Base-by-base conservation (phyloP, 1,140 invertebrate species). In the Aphis gossypii region DNA sequence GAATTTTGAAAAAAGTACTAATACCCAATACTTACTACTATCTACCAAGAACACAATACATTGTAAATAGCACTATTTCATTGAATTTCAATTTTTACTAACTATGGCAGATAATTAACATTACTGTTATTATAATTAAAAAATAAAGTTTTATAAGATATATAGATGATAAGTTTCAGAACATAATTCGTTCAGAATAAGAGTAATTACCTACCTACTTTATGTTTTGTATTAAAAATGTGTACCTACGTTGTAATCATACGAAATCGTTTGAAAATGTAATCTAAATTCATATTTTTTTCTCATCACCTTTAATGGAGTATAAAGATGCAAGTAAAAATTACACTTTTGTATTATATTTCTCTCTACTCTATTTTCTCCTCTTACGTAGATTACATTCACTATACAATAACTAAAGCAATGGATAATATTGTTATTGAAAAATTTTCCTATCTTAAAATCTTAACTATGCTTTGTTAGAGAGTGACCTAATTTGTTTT, bases 251-350 rank as follows among this genome's bases (percentile, higher is more conserved):
- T 11, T 76, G 4, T 76, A 76, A 76, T 76, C 60, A 76, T 76
- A 76, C n/a, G n/a, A 76, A 76, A 76, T n/a, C 14, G 60, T 76
- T 76, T n/a, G 30, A 76, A n/a, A 76, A 76, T 76, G 14, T 76
- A 76, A 76, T 76, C 30, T n/a, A 76, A 76, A 76, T 76, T n/a
- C n/a, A 76, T 76, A 76, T 76, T 76, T n/a, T n/a, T 76, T 76
- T 76, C 60, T 76, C 60, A 76, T 76, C 14, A 18, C 30, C n/a
- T 76, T 35, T 76, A 76, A 76, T 76, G 30, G 30, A 30, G 18
- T 76, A 1, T 76, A 76, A 4, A n/a, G 60, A n/a, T 6, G n/a
- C 18, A n/a, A 76, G 60, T 76, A n/a, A 76, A 76, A 76, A 76
- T 76, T 76, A 76, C 60, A 76, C 60, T n/a, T 76, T 76, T 76